These are phyloP conservation scores for Drosophila busckii DNA, from an alignment of 1,140 invertebrate species.

Conservation along the genomic window DNA sequence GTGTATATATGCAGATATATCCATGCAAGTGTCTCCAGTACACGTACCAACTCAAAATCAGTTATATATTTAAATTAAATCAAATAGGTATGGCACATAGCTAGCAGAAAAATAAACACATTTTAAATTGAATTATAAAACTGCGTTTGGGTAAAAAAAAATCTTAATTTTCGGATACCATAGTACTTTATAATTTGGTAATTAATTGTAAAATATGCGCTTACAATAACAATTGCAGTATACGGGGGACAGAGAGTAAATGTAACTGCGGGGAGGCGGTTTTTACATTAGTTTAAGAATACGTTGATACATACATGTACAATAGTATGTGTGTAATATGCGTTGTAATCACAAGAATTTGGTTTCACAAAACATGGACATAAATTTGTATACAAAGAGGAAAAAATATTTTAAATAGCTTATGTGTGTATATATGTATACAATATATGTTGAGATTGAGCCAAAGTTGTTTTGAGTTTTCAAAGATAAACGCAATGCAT, in stretches of 20 bases:
- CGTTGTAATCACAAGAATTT: constrained; percentile 71
- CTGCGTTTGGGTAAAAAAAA: no score
- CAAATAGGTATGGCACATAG: no score
- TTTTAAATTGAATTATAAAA: no score
- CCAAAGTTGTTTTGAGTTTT: constrained; percentile 21
- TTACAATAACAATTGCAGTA: constrained; percentile 30
- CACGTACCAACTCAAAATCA: no score
- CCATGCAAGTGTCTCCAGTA: no score
- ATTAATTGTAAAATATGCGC: constrained; percentile 24
- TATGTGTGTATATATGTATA: constrained; percentile 24
- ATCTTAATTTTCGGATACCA: no score
- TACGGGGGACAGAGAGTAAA: constrained; percentile 26
- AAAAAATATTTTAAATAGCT: constrained; percentile 32
- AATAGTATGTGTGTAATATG: constrained; percentile 38
- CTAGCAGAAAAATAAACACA: no score
- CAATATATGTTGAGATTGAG: constrained; percentile 31
- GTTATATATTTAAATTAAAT: no score
- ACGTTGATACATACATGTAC: constrained; percentile 31
- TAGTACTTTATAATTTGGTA: constrained; percentile 39
- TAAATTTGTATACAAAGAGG: constrained; percentile 52
- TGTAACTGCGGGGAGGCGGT: constrained; percentile 16
- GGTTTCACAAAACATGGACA: constrained; percentile 58
- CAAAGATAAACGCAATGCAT: constrained; percentile 20
- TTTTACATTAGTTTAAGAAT: constrained; percentile 57
- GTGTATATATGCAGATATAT: no score